phyloP scores from a whole-genome alignment of 2,113 vertebrate genomes.

The Xenotilapia flavipinnis region DNA sequence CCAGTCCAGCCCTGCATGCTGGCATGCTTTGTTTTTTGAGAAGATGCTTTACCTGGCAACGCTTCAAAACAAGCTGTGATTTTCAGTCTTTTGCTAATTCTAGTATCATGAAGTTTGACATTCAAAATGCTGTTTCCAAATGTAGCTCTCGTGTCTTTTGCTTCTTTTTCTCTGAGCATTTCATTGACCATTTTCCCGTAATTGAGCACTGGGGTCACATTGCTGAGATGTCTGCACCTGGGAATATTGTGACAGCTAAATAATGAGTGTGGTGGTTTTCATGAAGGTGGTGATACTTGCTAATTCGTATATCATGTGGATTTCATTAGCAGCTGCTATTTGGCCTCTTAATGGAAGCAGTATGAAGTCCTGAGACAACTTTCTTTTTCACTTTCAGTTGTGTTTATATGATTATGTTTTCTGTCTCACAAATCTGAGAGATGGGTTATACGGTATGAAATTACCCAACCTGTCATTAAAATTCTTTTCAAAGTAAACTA shows the following conservation, averaged over 20 bases:
- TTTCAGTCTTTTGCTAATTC: neutral
- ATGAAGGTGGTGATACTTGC: neutral
- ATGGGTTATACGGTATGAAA: neutral
- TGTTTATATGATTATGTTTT: neutral
- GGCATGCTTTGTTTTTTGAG: neutral
- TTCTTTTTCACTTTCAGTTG: neutral
- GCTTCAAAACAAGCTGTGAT: neutral
- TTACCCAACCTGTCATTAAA: neutral
- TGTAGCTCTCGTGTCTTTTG: rapidly evolving
- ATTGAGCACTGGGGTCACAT: neutral
- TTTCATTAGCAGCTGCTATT: neutral
- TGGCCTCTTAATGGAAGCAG: neutral
- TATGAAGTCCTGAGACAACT: neutral
- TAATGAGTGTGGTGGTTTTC: neutral
- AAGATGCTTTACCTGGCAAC: neutral
- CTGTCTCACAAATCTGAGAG: neutral
- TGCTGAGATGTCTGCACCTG: neutral
- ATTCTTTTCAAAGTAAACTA: neutral
- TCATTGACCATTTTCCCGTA: neutral
- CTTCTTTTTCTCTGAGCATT: neutral
- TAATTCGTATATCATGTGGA: rapidly evolving
- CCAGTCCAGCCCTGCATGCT: neutral
- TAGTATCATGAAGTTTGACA: neutral
- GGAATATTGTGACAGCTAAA: neutral
- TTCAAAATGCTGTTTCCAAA: neutral